phyloP scores from a whole-genome alignment of 2,888 invertebrate species.

The Eilema sororculum region DNA sequence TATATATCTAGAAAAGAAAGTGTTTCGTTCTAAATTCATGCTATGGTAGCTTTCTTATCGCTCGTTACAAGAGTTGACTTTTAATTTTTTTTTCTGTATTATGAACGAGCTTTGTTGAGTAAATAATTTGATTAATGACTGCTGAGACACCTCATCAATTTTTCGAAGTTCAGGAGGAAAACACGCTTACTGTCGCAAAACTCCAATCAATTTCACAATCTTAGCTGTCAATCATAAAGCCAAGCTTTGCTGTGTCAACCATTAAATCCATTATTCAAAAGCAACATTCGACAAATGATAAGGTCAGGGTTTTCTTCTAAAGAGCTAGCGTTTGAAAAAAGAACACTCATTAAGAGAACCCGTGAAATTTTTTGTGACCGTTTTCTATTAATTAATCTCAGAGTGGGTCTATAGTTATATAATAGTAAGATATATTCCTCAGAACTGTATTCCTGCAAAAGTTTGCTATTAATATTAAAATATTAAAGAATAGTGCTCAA shows the following conservation, averaged over 20 bases:
- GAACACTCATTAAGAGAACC: constrained; percentile 5
- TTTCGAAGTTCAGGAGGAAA: constrained; percentile 36
- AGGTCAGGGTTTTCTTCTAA: constrained; percentile 22
- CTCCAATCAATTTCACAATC: constrained; percentile 45
- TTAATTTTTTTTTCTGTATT: constrained; percentile 26
- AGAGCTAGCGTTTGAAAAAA: constrained; percentile 31
- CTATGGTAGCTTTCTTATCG: constrained; percentile 26
- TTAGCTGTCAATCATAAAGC: constrained; percentile 55
- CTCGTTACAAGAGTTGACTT: constrained; percentile 28
- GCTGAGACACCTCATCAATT: constrained; percentile 34
- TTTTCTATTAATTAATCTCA: neutral
- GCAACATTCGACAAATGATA: constrained; percentile 66
- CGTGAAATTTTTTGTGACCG: neutral
- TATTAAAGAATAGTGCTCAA: neutral
- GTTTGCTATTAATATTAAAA: neutral
- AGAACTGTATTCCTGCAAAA: neutral
- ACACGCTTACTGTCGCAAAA: constrained; percentile 41
- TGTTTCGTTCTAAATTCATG: constrained; percentile 28
- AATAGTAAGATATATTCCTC: neutral
- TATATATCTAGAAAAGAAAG: constrained; percentile 47
- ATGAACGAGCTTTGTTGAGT: constrained; percentile 23
- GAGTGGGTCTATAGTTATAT: neutral
- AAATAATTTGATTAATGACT: constrained; percentile 47
- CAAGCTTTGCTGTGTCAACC: constrained; percentile 59
- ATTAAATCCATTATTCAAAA: constrained; percentile 74